A percentile compares a stretch with the other conserved stretches of the same genome.
Evolutionary conservation across 2,113 vertebrate genomes (phyloP).

Genomic region (Ovis canadensis): DNA sequence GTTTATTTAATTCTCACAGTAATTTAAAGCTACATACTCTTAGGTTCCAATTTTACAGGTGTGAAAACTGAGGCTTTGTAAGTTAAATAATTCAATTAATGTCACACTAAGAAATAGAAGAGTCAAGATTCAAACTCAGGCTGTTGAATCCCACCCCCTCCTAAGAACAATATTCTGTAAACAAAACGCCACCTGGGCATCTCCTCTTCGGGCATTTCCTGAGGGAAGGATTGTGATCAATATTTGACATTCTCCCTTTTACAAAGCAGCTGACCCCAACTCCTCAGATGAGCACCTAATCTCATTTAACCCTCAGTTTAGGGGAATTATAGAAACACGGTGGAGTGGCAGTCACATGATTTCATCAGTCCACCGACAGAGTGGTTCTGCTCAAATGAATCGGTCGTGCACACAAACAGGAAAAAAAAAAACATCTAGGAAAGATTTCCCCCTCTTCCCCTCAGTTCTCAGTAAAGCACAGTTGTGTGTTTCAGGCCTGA

Average conservation of each 20-base stretch:
- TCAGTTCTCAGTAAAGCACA: background rate
- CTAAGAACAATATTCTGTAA: background rate
- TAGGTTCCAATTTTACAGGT: background rate
- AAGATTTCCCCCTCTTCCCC: background rate
- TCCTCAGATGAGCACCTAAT: background rate
- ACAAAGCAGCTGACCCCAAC: background rate
- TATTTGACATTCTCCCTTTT: background rate
- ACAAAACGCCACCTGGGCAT: background rate
- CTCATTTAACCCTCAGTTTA: background rate
- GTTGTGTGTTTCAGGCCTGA: background rate
- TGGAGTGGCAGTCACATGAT: background rate
- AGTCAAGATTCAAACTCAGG: background rate
- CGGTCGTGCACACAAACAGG: background rate
- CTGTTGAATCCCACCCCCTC: background rate
- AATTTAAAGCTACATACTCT: background rate
- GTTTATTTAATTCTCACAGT: background rate
- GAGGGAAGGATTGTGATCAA: background rate
- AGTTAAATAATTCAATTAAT: background rate
- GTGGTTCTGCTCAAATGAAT: background rate
- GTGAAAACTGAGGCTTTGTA: background rate
- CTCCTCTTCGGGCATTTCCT: background rate
- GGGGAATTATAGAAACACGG: background rate
- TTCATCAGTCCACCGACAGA: background rate
- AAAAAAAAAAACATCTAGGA: background rate
- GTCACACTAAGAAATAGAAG: background rate